Base-by-base conservation (phyloP, 2,888 invertebrate genomes). In the Xestoiulus laeticollis region DNA sequence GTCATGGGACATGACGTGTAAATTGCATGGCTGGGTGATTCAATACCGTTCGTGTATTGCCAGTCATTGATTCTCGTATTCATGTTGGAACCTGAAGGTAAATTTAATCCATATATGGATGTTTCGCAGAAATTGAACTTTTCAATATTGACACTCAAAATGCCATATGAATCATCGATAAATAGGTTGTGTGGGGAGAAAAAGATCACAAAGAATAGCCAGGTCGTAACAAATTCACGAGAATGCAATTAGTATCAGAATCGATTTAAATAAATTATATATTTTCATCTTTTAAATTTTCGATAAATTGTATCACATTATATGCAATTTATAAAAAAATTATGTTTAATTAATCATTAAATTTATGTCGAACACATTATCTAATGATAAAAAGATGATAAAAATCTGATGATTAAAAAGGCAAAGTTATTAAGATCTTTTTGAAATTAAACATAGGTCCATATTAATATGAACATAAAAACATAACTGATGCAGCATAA, bases 71-170 rank as follows among this genome's bases (percentile, higher is more conserved):
- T 78, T 30, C 78, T 78, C 16, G 30, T 14, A 78, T 30, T 32
- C 78, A 30, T 78, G 78, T 16, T 78, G 30, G 16, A 78, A 78
- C 78, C 78, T 14, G 78, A 78, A 78, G 30, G 30, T 16, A 78
- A 78, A 78, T 78, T 78, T 30, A 78, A 78, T 78, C 78, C 30
- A 78, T 78, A 78, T 78, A 78, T 78, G 78, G 78, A 78, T 78
- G 30, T 78, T 78, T 78, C 78, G 78, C 78, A 78, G 78, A 78
- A 78, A 16, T 78, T 78, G 12, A 32, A 78, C 78, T 78, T 78
- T 78, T 78, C 30, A 78, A 30, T 78, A 32, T 30, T 78, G 78
- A 78, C 78, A 30, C 30, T 78, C 4, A 78, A 12, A n/a, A 78
- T 1, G 14, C 30, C 78, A 32, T n/a, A n/a, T 78, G 26, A 78